Evolutionary conservation across 2,797 vertebrate genomes (phyloP), one percentile per base, ranked within the genome.

Genomic region (Anabacerthia variegaticeps): DNA sequence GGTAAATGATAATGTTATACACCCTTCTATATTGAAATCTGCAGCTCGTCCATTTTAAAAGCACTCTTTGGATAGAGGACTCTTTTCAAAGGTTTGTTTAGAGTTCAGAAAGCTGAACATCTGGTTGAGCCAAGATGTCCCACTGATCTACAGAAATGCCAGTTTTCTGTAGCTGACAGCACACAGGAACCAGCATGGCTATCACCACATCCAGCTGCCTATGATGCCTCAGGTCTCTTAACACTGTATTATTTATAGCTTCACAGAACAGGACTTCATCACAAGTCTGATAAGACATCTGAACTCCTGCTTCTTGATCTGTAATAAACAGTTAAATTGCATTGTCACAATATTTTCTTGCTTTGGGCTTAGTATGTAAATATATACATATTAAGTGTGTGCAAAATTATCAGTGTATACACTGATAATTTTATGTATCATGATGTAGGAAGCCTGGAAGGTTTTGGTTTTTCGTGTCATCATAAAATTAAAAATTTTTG

Each of bases 101-200:
- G 39, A 76, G 56, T 73, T 91, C 71, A 67, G 68, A 52, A 87
- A 37, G 41, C n/a, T 84, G 51, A 92, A 69, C 39, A 63, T 63
- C 44, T 89, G 54, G 69, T 39, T 85, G 39, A 85, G 30, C 51
- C 48, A 87, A 93, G 51, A 39, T 76, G 58, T 73, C 63, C 36
- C 59, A 66, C 63, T 66, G 59, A 52, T 59, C 74, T 87, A 49
- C 52, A 76, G 81, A 66, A 26, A 65, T 27, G 22, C 39, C 58
- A 73, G 9, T 85, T 79, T 87, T 85, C 56, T 81, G 77, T 55
- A 39, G 10, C 74, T 94, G 71, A 63, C 32, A 79, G 78, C 75
- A 87, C 77, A 62, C 48, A 79, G 73, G 87, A 91, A 82, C 43
- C 26, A 69, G 36, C 26, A 48, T 17, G 48, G 36, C 28, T 55